A percentile compares a stretch with the other conserved stretches of the same genome.
These are phyloP conservation scores for Phyllostomus hastatus DNA, from an alignment of 2,113 vertebrate genomes.

Conservation along the genomic window DNA sequence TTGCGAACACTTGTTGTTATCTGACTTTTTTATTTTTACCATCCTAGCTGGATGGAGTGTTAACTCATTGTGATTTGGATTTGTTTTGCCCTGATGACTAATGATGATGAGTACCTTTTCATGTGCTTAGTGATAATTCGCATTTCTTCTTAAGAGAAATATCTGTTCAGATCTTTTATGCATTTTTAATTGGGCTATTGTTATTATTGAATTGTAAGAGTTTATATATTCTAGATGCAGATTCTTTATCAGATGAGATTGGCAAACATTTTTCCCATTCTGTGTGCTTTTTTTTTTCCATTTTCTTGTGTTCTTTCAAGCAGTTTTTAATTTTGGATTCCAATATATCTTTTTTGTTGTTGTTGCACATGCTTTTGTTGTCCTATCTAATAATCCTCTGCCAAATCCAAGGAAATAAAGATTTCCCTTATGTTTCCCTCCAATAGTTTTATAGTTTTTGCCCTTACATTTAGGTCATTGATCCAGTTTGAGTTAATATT, in stretches of 20 bases:
- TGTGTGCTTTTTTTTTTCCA: not conserved
- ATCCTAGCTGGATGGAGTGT: not conserved
- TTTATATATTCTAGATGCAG: not conserved
- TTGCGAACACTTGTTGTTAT: not conserved
- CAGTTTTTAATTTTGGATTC: not conserved
- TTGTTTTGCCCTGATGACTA: not conserved
- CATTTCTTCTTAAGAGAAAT: slow-evolving; percentile 25
- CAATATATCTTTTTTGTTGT: not conserved
- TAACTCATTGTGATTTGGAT: not conserved
- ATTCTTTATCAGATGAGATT: not conserved
- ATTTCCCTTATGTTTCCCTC: not conserved
- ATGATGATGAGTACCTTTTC: not conserved
- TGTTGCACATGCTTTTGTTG: not conserved
- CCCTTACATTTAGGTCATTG: not conserved
- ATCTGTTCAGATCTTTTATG: not conserved
- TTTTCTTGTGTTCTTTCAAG: not conserved
- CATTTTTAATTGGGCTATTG: not conserved
- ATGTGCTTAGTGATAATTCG: not conserved
- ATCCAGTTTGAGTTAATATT: slow-evolving; percentile 19
- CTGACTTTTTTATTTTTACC: not conserved
- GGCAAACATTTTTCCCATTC: not conserved
- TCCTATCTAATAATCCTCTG: not conserved
- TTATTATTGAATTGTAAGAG: not conserved
- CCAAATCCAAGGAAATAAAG: not conserved
- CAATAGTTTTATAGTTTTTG: not conserved